Conservation (phyloP, 2,888 invertebrate species). For the Emesis russula region DNA sequence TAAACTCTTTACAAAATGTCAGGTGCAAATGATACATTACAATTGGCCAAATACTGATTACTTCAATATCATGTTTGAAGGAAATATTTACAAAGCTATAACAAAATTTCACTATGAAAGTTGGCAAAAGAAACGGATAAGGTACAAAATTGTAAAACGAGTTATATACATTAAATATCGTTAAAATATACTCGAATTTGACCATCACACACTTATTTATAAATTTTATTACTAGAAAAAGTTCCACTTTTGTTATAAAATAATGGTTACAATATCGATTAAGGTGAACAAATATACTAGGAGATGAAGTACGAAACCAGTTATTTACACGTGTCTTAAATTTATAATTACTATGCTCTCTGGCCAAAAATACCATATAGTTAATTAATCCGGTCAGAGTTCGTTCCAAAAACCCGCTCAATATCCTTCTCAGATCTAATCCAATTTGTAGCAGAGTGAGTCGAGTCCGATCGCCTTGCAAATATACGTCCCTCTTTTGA, state of each 20-base stretch:
- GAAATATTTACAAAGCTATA: no score
- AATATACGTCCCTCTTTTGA: conserved; percentile 16
- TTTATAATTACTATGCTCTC: neutral
- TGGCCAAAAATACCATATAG: neutral
- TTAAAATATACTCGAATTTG: neutral
- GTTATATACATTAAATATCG: neutral
- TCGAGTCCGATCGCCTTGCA: neutral
- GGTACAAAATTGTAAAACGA: no score
- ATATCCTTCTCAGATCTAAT: neutral
- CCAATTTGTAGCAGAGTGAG: neutral
- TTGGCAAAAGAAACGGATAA: no score
- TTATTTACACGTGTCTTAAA: neutral
- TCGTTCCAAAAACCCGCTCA: neutral
- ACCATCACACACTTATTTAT: neutral
- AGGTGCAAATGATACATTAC: no score
- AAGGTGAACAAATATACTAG: neutral
- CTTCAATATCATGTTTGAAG: no score
- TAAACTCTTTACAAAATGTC: no score
- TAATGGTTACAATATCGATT: neutral
- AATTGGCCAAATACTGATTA: no score
- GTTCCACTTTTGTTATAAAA: no score
- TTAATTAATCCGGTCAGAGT: neutral
- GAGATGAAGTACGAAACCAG: neutral
- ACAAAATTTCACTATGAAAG: no score
- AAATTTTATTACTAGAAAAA: no score